Base-by-base conservation (phyloP, 2,113 vertebrate species). In the Solea solea region DNA sequence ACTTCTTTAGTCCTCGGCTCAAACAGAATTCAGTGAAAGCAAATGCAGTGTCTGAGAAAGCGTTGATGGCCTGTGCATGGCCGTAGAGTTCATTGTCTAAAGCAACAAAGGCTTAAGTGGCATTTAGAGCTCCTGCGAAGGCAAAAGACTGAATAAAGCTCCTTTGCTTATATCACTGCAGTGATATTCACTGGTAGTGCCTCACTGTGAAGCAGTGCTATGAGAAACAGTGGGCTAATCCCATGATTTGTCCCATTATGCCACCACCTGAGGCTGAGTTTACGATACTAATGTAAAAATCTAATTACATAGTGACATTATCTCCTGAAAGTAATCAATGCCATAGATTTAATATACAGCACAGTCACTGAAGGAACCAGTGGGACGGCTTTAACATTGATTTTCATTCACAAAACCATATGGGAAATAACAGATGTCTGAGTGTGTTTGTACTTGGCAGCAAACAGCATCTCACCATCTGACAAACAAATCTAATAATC, bases 11-110 rank as follows among this genome's bases (percentile, higher is more conserved):
- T 66, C 56, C 60, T 55, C 42, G 54, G 13, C 25, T 13, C 16
- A 59, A 49, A 39, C 9, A 73, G 42, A 69, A 57, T 42, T 51
- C 49, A 50, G 54, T 62, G 57, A 55, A 56, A 76, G 80, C 82
- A 77, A 74, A 78, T 66, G 66, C 16, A 49, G 52, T 6, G 48
- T 64, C 2, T 62, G 62, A 73, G 39, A 69, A 55, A 64, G 34
- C 52, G 61, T 13, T 5, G 64, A 34, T 46, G 27, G 46, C 59
- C 11, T 52, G 16, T 12, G 15, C 54, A 16, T 3, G 25, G 27
- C 12, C 3, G 4, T 46, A 9, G 21, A 68, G 21, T 65, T 82
- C 59, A 82, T 84, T 76, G 81, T 84, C 74, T 84, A 60, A 60
- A 76, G 66, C 49, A 66, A 66, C 64, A 72, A 80, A 80, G 59